Evolutionary conservation across 2,113 vertebrate genomes (phyloP), one percentile per base, ranked within the genome.

Genomic region (Centropristis striata): DNA sequence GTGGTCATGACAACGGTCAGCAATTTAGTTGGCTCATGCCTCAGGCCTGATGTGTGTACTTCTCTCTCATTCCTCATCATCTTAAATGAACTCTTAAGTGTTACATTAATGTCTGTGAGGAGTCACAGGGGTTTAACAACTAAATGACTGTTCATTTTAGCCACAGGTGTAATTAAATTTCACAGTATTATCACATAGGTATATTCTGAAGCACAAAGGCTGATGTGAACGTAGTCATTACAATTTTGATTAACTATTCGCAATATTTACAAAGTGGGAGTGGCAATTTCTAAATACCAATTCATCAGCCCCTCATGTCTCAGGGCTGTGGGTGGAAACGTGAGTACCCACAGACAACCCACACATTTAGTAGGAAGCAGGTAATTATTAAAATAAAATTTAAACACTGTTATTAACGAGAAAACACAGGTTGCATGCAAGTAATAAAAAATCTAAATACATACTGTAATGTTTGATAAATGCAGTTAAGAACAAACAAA

Each of bases 341-440:
- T 8, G 28, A 46, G 18, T 55, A 54, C 5, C 23, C 32, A 39
- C 32, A 65, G 25, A 42, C 15, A 23, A 23, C 39, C 41, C 39
- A 57, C 9, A 57, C 36, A 65, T 58, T 18, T 20, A 60, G 18
- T 18, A 21, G 36, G 49, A 66, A 28, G 18, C 16, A 49, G 39
- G 37, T 73, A 50, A 73, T 65, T 46, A 78, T 70, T 58, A 10
- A 63, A 27, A 71, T 47, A 5, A 41, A 36, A 23, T 32, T 36
- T 8, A 21, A 32, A 32, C 32, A 32, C 32, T 32, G 32, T 32
- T 32, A 32, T 32, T 32, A 32, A 32, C 6, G 32, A 6, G 32
- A 32, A 32, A 32, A 36, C 11, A 32, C 27, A 21, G 36, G 21
- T n/a, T 46, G 3, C 5, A 73, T 51, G 32, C 1, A 66, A 49